Evolutionary conservation across 2,888 invertebrate genomes (phyloP), one percentile per base, ranked within the genome.

Genomic region (Thera britannica): DNA sequence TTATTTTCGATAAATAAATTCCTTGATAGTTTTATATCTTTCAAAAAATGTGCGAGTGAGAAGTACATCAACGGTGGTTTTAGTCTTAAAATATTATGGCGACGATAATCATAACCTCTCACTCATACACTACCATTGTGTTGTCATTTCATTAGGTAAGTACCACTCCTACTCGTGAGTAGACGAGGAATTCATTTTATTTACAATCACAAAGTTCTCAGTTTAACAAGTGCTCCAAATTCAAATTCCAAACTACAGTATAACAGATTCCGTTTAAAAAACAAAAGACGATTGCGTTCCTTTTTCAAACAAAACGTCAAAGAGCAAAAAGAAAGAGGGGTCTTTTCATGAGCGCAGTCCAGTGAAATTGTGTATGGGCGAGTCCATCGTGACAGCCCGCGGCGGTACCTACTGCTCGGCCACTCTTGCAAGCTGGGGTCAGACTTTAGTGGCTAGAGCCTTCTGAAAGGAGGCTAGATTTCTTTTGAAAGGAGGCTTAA

Each of bases 321-420:
- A 72, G 75, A 74, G 65, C 70, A 75, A 74, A 75, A 75, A 72
- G 70, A 69, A 74, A 84, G 83, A 84, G 79, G 77, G 79, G 81
- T 80, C 84, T 87, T 70, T 88, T 88, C 86, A 87, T 86, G 84
- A 85, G 83, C 79, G 78, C 81, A 79, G 84, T 80, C 84, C 86
- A 77, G 88, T 88, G 87, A 87, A 87, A 89, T 89, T 86, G 90
- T 90, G 85, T 67, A 68, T 70, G 70, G 70, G 70, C 70, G 70
- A 62, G 68, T 79, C 77, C 78, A 79, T 92, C 93, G 93, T 93
- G 93, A 92, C 86, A 75, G 88, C 93, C 92, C 74, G 77, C 65
- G 90, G 92, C 90, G 35, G 48, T 71, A 82, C 81, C 85, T 86
- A 86, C 87, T 85, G 88, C 83, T 56, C 52, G 41, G 58, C 54